Percentiles rank a stretch among this genome's conserved stretches.
Conservation (phyloP, 2,888 invertebrate genomes). For the Endomychus coccineus region DNA sequence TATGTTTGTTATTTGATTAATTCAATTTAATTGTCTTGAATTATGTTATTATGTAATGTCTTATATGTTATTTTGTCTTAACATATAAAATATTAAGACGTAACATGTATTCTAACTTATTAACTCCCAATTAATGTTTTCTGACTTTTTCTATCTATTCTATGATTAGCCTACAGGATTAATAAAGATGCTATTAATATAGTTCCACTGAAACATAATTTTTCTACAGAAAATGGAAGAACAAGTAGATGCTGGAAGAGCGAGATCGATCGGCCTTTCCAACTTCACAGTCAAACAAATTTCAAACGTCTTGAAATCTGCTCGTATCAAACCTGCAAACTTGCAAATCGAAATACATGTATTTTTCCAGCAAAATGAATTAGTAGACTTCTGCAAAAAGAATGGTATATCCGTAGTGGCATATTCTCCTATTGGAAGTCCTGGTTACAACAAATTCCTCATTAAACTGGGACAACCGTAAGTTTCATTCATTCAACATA, state of each 20-base stretch:
- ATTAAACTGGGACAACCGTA: not conserved
- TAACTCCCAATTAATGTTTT: too few species aligned
- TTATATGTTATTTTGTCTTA: too few species aligned
- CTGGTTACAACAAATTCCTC: conserved; percentile 41
- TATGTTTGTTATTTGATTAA: too few species aligned
- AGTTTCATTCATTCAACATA: too few species aligned
- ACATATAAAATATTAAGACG: too few species aligned
- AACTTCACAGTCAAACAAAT: conserved; percentile 75
- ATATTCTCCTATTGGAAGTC: conserved; percentile 72
- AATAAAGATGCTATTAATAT: too few species aligned
- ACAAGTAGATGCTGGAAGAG: conserved; percentile 58
- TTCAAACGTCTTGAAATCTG: conserved; percentile 52
- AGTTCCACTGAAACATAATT: too few species aligned
- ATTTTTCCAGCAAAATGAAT: conserved; percentile 63
- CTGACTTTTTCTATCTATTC: too few species aligned
- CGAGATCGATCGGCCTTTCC: conserved; percentile 76
- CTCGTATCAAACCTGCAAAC: conserved; percentile 55
- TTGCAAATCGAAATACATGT: conserved; percentile 70
- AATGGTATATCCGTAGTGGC: conserved; percentile 66
- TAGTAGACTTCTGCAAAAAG: conserved; percentile 55
- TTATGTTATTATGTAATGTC: too few species aligned
- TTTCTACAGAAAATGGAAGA: conserved; percentile 54
- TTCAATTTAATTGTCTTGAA: too few species aligned
- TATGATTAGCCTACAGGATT: too few species aligned
- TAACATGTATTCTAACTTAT: too few species aligned